A percentile compares a stretch with the other conserved stretches of the same genome.
phyloP scores from a whole-genome alignment of 2,797 vertebrate species.

The Xiphophorus birchmanni region DNA sequence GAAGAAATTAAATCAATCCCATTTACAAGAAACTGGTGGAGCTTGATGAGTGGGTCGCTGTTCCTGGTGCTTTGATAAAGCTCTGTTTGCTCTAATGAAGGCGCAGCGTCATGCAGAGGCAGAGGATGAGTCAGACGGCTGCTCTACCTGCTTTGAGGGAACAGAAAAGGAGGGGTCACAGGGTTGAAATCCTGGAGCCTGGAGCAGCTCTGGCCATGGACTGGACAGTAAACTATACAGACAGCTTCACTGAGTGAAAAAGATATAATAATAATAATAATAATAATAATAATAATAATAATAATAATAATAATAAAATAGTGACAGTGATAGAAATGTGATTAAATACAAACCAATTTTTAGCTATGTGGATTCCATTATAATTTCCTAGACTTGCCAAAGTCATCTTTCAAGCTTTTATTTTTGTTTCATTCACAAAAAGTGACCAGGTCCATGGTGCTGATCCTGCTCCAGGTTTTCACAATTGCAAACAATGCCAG shows the following conservation, averaged over 20 bases:
- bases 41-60: slow-evolving; percentile 4
- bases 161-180: slow-evolving; percentile 24
- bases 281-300: too few species aligned
- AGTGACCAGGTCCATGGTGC: neutral
- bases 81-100: slow-evolving; percentile 62
- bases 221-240: slow-evolving; percentile 16
- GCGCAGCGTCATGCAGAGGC: slow-evolving; percentile 76
- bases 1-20: neutral
- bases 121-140: slow-evolving; percentile 74
- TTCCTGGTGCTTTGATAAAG: slow-evolving; percentile 44
- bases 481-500: slow-evolving; percentile 29
- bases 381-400: neutral
- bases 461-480: slow-evolving; percentile 65
- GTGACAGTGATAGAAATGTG: neutral
- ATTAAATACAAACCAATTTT: neutral
- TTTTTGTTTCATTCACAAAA: slow-evolving; percentile 9
- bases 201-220: slow-evolving; percentile 41
- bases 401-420: neutral
- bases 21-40: slow-evolving; percentile 15
- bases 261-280: neutral
- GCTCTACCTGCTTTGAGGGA: slow-evolving; percentile 80
- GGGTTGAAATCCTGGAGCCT: slow-evolving; percentile 51
- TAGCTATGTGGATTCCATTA: neutral
- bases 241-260: neutral
- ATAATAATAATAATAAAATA: too few species aligned